Evolutionary conservation across 2,797 vertebrate species (phyloP).

Genomic region (Pachyuromys duprasi): DNA sequence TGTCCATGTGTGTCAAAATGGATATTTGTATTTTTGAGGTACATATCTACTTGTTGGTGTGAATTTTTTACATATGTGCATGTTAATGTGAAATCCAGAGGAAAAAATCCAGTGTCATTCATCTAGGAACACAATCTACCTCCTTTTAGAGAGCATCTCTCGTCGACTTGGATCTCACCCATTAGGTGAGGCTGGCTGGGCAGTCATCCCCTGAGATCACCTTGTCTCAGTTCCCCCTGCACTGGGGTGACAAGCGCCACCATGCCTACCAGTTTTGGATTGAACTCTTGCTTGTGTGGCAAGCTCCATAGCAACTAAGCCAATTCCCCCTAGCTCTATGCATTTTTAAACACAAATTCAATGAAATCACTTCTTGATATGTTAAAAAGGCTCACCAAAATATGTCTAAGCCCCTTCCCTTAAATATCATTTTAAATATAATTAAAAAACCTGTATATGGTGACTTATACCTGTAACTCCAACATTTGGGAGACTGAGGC

Average conservation of each 20-base stretch:
- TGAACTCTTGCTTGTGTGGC: background rate
- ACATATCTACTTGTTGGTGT: background rate
- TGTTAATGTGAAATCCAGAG: background rate
- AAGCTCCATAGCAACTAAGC: background rate
- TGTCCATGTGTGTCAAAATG: background rate
- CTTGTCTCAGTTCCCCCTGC: background rate
- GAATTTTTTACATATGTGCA: background rate
- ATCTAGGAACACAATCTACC: background rate
- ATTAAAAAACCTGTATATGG: background rate
- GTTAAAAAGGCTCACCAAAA: slow-evolving; percentile 9
- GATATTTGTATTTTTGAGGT: background rate
- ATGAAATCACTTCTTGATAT: slow-evolving; percentile 19
- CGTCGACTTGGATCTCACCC: background rate
- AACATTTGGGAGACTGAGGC: background rate
- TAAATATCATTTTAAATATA: background rate
- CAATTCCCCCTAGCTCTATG: background rate
- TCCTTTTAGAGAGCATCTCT: background rate
- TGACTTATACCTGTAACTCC: background rate
- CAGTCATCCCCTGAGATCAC: no score
- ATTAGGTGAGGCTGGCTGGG: background rate
- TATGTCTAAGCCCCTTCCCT: background rate
- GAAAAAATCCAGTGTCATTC: background rate
- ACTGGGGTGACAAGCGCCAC: background rate
- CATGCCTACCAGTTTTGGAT: slow-evolving; percentile 44
- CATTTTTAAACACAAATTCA: slow-evolving; percentile 62